These are phyloP conservation scores for Pogona vitticeps DNA, from an alignment of 2,113 vertebrate genomes.

Conservation along the genomic window DNA sequence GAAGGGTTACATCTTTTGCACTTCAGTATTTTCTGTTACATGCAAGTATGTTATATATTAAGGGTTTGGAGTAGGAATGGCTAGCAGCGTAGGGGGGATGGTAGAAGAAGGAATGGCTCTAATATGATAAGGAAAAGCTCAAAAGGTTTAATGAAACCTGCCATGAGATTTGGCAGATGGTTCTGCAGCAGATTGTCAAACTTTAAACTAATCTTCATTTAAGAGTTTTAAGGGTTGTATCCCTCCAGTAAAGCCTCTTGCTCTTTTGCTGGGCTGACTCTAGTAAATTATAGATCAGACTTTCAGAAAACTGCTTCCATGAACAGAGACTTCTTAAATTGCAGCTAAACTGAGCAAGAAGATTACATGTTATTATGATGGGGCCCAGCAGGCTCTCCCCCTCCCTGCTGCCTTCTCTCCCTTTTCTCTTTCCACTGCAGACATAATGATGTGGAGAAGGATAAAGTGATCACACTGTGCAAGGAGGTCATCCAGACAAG, in stretches of 20 bases:
- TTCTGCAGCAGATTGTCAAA: conserved; percentile 75
- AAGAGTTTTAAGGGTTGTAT: conserved; percentile 82
- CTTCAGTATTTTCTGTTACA: neutral
- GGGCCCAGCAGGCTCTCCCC: conserved; percentile 70
- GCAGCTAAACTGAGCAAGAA: conserved; percentile 80
- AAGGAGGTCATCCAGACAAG: conserved; percentile 73
- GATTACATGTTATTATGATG: conserved; percentile 82
- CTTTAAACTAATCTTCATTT: conserved; percentile 81
- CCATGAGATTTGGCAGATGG: conserved; percentile 76
- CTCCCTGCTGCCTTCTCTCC: neutral
- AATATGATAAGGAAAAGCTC: conserved; percentile 43
- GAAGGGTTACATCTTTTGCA: neutral
- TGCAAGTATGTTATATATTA: neutral
- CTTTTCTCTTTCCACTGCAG: conserved; percentile 58
- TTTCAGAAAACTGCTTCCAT: conserved; percentile 75
- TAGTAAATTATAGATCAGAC: conserved; percentile 79
- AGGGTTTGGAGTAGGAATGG: neutral
- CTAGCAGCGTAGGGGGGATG: neutral
- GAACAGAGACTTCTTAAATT: conserved; percentile 76
- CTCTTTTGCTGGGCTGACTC: conserved; percentile 79
- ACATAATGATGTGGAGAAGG: conserved; percentile 77
- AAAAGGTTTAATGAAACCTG: conserved; percentile 73
- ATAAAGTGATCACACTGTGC: conserved; percentile 73
- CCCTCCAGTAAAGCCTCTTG: conserved; percentile 75
- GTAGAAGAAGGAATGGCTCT: conserved; percentile 25